A percentile compares a stretch with the other conserved stretches of the same genome.
phyloP scores from a whole-genome alignment of 1,140 invertebrate species.

The Papilio glaucus region DNA sequence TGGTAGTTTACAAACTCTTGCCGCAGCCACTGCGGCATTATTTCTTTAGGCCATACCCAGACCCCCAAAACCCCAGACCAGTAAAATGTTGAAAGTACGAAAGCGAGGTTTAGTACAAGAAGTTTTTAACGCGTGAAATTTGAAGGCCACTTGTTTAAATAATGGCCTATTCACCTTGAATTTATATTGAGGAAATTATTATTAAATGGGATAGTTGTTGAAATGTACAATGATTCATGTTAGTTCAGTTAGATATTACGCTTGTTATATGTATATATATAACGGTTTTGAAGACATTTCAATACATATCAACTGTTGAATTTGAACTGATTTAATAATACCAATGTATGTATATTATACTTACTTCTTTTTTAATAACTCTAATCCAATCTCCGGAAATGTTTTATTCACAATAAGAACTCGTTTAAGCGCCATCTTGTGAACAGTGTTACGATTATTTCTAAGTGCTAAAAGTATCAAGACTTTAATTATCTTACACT shows the following conservation, averaged over 20 bases:
- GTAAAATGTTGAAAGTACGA: too few relatives aligned
- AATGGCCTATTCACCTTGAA: neutral
- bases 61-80: too few relatives aligned
- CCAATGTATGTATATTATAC: constrained; percentile 39
- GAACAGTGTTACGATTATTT: neutral
- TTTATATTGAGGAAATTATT: neutral
- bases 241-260: neutral
- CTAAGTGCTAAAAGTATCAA: neutral
- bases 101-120: too few relatives aligned
- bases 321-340: neutral
- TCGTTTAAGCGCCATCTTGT: constrained; percentile 56
- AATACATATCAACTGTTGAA: neutral
- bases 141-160: neutral
- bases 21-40: too few relatives aligned
- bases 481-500: neutral
- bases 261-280: neutral
- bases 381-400: constrained; percentile 57
- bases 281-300: neutral
- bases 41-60: too few relatives aligned
- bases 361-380: constrained; percentile 65
- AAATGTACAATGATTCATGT: neutral
- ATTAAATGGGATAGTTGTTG: neutral
- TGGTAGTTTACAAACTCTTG: too few relatives aligned
- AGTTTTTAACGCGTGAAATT: neutral
- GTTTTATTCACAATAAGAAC: constrained; percentile 66